Evolutionary conservation across 2,113 vertebrate genomes (phyloP).

Genomic region (Odocoileus virginianus): DNA sequence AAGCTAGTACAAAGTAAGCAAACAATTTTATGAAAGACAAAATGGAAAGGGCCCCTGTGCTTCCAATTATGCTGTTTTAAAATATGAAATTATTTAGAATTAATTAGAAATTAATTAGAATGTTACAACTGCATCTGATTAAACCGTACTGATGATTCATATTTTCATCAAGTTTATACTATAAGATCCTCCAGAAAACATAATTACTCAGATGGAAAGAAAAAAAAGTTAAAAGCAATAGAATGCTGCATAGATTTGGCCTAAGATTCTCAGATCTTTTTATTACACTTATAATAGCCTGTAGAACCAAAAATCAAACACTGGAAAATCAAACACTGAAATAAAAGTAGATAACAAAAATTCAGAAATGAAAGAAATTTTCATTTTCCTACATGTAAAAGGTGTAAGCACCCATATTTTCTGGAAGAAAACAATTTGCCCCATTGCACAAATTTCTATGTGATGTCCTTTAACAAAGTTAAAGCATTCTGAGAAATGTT

Average conservation of each 20-base stretch:
- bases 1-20: background rate
- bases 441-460: background rate
- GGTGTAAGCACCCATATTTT: background rate
- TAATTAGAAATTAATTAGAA: background rate
- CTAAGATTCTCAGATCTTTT: background rate
- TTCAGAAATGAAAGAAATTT: background rate
- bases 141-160: background rate
- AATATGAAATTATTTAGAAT: constrained; percentile 20
- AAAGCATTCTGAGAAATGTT: background rate
- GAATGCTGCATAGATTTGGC: background rate
- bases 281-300: background rate
- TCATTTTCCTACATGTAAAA: background rate
- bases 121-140: background rate
- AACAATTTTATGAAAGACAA: background rate
- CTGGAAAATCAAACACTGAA: background rate
- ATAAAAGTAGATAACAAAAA: constrained; percentile 5
- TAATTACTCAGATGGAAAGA: background rate
- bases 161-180: constrained; percentile 16
- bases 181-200: background rate
- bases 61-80: background rate
- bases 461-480: background rate
- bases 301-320: background rate
- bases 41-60: background rate
- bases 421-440: background rate
- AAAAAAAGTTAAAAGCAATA: background rate